Evolutionary conservation across 2,888 invertebrate species (phyloP).

Genomic region (Machimus rusticus): DNA sequence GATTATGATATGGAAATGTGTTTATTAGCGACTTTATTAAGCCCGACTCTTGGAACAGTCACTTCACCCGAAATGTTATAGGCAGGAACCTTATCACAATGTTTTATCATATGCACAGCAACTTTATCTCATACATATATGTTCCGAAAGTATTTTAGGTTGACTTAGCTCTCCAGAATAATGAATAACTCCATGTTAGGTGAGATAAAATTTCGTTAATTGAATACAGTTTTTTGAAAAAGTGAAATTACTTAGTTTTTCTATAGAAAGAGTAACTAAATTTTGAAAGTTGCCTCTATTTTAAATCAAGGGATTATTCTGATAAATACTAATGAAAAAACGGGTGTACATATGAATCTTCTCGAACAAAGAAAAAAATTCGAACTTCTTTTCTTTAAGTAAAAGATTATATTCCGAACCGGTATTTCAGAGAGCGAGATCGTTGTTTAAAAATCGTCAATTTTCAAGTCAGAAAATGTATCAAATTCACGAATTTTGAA

Average conservation of each 20-base stretch:
- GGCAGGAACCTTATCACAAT: neutral
- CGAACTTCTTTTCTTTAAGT: too few species aligned
- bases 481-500: too few species aligned
- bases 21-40: neutral
- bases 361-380: too few species aligned
- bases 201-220: neutral
- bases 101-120: neutral
- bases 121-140: neutral
- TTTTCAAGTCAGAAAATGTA: too few species aligned
- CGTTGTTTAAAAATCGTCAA: too few species aligned
- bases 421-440: too few species aligned
- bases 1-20: constrained; percentile 9
- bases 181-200: neutral
- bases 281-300: neutral
- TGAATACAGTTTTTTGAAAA: neutral
- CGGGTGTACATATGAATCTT: too few species aligned
- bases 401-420: too few species aligned
- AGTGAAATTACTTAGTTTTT: neutral
- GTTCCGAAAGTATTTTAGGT: neutral
- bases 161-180: neutral
- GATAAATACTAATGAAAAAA: too few species aligned
- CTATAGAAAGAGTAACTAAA: neutral
- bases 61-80: neutral
- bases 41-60: neutral
- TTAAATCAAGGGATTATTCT: too few species aligned